Evolutionary conservation across 2,797 vertebrate genomes (phyloP), one percentile per base, ranked within the genome.

Genomic region (Squalus acanthias): DNA sequence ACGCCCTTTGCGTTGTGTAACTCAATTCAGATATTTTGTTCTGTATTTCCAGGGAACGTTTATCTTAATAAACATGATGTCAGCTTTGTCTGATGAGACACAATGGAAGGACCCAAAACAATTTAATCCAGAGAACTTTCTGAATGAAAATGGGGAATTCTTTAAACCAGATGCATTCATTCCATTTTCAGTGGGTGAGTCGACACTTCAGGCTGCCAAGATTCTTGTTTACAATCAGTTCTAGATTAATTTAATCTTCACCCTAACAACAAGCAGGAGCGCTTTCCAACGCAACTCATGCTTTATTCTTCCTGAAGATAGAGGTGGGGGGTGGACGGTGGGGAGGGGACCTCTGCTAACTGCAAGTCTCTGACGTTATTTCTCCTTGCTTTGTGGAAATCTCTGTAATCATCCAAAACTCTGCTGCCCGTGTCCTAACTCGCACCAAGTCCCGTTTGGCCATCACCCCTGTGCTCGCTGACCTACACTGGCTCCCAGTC

Each of bases 101-200:
- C 67, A 46, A 3, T 96, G 95, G 95, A 60, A 79, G 69, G 12
- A 74, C 57, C 72, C 95, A 2, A 20, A 79, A 3, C 33, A 79
- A 8, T 96, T 96, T 33, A 96, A 96, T 74, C 72, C 72, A 33
- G 70, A 33, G 29, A 96, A 96, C 7, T 96, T 96, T 26, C 95
- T 72, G 95, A 96, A 60, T 8, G 76, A 82, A 57, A 50, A 96
- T 33, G 46, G 95, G 46, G 95, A 96, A 70, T 79, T 96, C 24
- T 33, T 76, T 20, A 79, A 96, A 29, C 95, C 95, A 26, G 95
- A 79, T 9, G 95, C 95, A 46, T 96, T 96, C 12, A 57, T 96
- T 33, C 70, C 95, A 39, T 96, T 79, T 70, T 96, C 95, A 57
- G 0, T 82, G 57, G 95, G 95, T 96, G 57, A 96, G 91, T 46